A percentile compares a stretch with the other conserved stretches of the same genome.
phyloP scores from a whole-genome alignment of 2,113 vertebrate species.

The Nycticryphes semicollaris region DNA sequence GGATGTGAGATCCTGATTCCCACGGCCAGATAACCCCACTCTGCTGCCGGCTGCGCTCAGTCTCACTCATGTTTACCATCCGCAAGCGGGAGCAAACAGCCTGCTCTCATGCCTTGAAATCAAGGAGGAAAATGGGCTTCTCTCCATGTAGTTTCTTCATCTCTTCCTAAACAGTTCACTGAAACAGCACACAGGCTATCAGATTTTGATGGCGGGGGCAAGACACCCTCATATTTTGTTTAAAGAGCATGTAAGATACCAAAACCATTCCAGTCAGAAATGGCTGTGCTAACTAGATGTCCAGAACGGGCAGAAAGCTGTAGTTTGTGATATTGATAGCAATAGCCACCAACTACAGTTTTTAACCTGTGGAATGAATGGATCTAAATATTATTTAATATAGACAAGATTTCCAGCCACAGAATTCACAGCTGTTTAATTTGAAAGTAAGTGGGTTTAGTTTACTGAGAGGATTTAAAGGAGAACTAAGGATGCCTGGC shows the following conservation, averaged over 20 bases:
- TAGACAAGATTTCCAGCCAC: neutral
- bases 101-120: neutral
- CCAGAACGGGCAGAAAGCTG: neutral
- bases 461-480: neutral
- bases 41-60: neutral
- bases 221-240: neutral
- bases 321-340: neutral
- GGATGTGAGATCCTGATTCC: accelerated
- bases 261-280: neutral
- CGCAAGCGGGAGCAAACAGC: neutral
- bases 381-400: neutral
- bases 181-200: neutral
- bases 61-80: neutral
- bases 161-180: neutral
- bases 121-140: neutral
- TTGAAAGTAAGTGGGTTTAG: neutral
- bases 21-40: neutral
- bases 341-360: neutral
- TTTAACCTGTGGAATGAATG: neutral
- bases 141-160: neutral
- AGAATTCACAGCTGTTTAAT: neutral
- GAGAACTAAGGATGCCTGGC: neutral
- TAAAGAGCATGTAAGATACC: neutral
- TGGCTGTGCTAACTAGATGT: neutral
- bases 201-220: neutral